phyloP scores from a whole-genome alignment of 2,113 vertebrate species.

The Cariama cristata region DNA sequence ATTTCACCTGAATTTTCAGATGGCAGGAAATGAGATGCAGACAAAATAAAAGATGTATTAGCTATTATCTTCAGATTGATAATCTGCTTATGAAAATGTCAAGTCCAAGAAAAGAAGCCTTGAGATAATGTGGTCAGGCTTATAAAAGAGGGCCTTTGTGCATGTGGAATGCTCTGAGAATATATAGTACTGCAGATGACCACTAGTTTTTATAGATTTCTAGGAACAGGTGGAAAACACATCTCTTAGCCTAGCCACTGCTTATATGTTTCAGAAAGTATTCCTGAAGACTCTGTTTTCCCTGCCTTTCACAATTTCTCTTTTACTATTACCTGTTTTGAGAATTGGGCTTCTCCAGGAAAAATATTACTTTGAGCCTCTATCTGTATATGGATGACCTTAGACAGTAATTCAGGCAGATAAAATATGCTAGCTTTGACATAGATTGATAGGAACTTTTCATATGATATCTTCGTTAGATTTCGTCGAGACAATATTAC shows the following conservation, averaged over 20 bases:
- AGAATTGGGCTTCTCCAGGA: neutral
- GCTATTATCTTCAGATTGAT: slow-evolving; percentile 40
- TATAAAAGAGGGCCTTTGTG: neutral
- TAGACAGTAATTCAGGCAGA: neutral
- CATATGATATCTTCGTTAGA: neutral
- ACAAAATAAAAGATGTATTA: slow-evolving; percentile 10
- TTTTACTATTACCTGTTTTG: neutral
- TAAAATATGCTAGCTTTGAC: neutral
- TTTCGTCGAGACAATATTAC: neutral
- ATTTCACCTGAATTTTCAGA: slow-evolving; percentile 23
- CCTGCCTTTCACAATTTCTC: neutral
- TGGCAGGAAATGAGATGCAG: slow-evolving; percentile 45
- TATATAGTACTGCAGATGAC: neutral
- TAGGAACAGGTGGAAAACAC: slow-evolving; percentile 27
- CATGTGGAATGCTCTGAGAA: neutral
- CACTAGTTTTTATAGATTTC: slow-evolving; percentile 1
- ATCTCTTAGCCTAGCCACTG: neutral
- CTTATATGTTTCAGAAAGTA: neutral
- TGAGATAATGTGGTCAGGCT: neutral
- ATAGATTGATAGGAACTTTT: neutral
- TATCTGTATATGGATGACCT: neutral
- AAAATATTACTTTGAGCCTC: neutral
- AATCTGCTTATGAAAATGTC: slow-evolving; percentile 46
- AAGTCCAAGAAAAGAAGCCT: neutral
- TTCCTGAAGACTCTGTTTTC: neutral